Conservation (phyloP, 2,113 vertebrate species). For the Lophura nycthemera region DNA sequence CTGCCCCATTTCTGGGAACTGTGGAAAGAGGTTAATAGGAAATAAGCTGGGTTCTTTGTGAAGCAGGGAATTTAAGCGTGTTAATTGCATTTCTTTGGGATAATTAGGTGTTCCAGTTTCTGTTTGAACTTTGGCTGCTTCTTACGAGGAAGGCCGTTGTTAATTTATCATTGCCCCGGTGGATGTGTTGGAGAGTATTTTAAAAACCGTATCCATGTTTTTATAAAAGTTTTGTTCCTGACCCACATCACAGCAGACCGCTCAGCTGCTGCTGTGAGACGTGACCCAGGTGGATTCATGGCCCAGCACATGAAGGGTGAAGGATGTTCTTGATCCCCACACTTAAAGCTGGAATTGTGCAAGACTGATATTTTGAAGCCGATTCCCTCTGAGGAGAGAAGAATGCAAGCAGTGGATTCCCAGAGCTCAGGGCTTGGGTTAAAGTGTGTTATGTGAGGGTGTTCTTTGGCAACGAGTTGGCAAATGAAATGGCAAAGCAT, state of each 20-base stretch:
- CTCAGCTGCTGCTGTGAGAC: not conserved
- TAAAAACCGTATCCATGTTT: not conserved
- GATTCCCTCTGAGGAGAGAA: not conserved
- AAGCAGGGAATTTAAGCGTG: not conserved
- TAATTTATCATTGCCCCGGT: not conserved
- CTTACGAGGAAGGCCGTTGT: not conserved
- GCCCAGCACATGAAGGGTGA: fast-evolving
- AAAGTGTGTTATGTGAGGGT: not conserved
- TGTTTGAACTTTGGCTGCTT: conserved; percentile 6
- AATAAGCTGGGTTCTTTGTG: not conserved
- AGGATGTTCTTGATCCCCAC: not conserved
- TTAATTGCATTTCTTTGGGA: conserved; percentile 31
- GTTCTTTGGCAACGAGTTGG: fast-evolving
- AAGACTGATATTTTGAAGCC: not conserved
- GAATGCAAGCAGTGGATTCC: not conserved
- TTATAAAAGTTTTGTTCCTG: not conserved
- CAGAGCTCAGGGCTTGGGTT: not conserved
- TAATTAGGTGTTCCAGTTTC: conserved; percentile 38
- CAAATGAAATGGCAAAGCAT: fast-evolving
- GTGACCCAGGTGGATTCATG: fast-evolving
- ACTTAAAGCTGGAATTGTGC: not conserved
- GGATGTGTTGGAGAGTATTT: not conserved
- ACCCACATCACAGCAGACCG: fast-evolving
- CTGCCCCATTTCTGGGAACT: not conserved
- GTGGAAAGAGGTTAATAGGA: conserved; percentile 53